Evolutionary conservation across 1,140 invertebrate species (phyloP).

Genomic region (Teleogryllus occipitalis): DNA sequence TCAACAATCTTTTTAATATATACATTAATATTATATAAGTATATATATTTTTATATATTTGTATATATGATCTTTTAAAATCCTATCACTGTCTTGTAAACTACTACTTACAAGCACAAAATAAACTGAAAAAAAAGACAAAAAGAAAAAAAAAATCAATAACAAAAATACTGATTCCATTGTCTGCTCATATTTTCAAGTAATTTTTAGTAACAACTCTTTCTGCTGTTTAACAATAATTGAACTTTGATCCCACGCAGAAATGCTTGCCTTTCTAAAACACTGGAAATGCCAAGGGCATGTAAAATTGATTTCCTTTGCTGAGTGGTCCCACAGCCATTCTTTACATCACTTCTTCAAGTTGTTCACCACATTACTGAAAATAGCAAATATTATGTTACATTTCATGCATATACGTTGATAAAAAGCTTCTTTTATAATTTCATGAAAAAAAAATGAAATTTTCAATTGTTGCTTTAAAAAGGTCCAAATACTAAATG

Average conservation of each 20-base stretch:
- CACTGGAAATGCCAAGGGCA: not conserved
- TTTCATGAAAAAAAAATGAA: not conserved
- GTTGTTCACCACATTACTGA: not conserved
- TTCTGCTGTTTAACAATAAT: conserved; percentile 7
- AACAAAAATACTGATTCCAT: conserved; percentile 18
- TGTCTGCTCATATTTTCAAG: conserved; percentile 6
- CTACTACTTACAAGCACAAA: conserved; percentile 8
- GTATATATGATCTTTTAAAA: not conserved
- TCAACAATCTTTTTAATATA: conserved; percentile 17
- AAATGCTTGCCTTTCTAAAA: not conserved
- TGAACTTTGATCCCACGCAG: not conserved
- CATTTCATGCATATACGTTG: not conserved
- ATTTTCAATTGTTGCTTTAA: not conserved
- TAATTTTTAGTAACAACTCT: conserved; percentile 11
- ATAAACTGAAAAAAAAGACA: conserved; percentile 10
- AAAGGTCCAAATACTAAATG: not conserved
- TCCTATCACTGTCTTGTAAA: not conserved
- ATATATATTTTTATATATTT: conserved; percentile 15
- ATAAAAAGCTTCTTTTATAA: not conserved
- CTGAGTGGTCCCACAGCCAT: conserved; percentile 17
- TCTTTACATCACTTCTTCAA: not conserved
- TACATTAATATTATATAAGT: conserved; percentile 16
- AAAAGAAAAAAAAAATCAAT: conserved; percentile 13
- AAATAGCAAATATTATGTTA: not conserved
- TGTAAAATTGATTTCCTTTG: conserved; percentile 1